phyloP scores from a whole-genome alignment of 2,888 invertebrate genomes.

The Maniola hyperantus region DNA sequence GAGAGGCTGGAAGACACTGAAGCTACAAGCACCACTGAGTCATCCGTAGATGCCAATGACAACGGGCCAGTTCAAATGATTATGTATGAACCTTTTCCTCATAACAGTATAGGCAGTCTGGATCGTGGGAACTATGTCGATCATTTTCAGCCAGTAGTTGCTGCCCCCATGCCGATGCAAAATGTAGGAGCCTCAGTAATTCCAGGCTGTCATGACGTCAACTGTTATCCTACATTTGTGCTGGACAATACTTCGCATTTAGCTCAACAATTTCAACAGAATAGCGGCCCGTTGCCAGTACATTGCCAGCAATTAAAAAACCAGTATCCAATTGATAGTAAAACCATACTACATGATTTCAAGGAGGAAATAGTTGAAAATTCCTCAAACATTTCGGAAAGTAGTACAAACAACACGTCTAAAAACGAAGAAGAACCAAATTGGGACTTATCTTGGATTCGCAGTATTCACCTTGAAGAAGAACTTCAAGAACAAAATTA shows the following conservation, averaged over 20 bases:
- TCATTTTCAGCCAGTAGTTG: constrained; percentile 45
- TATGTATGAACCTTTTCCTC: constrained; percentile 48
- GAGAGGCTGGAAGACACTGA: constrained; percentile 57
- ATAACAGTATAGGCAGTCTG: constrained; percentile 42
- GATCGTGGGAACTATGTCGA: constrained; percentile 49
- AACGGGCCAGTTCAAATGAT: constrained; percentile 40
- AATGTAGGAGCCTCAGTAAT: constrained; percentile 35
- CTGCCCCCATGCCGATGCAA: constrained; percentile 41
- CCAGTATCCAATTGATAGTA: constrained; percentile 38
- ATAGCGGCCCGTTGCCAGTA: constrained; percentile 1
- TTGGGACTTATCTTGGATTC: constrained; percentile 67
- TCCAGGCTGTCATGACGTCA: constrained; percentile 39
- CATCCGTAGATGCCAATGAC: constrained; percentile 45
- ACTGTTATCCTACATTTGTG: constrained; percentile 44
- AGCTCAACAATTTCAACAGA: constrained; percentile 39
- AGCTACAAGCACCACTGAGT: constrained; percentile 55
- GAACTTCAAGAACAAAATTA: constrained; percentile 43
- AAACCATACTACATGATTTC: constrained; percentile 21
- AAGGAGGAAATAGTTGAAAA: constrained; percentile 32
- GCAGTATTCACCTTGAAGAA: constrained; percentile 53
- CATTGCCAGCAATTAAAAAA: constrained; percentile 47
- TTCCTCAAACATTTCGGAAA: constrained; percentile 39
- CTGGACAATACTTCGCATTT: constrained; percentile 38
- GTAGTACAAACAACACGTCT: constrained; percentile 33
- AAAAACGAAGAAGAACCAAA: constrained; percentile 46